Conservation (phyloP, 2,113 vertebrate species). For the Myotis yumanensis region DNA sequence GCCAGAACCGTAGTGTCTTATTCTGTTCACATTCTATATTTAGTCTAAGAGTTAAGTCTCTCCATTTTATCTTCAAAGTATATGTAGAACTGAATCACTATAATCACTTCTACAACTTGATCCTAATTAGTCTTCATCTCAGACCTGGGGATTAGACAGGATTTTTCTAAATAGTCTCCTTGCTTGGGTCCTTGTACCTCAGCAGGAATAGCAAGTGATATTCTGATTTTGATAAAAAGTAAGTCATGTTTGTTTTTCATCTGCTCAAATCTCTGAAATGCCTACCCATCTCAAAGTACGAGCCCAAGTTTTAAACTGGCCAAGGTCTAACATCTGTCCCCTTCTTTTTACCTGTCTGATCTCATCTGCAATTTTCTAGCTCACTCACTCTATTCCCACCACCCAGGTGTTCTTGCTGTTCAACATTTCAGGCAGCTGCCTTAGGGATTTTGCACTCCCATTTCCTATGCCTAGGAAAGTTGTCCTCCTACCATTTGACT, state of each 20-base stretch:
- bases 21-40: neutral
- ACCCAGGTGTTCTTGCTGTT: neutral
- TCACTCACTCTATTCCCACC: neutral
- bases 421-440: neutral
- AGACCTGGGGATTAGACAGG: neutral
- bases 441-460: neutral
- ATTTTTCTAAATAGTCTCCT: neutral
- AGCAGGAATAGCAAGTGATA: neutral
- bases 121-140: neutral
- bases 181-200: neutral
- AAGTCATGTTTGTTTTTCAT: neutral
- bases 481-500: neutral
- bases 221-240: neutral
- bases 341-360: neutral
- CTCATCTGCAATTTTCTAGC: neutral
- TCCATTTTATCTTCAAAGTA: neutral
- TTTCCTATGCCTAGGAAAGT: neutral
- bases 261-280: neutral
- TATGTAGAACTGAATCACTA: neutral
- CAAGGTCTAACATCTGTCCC: neutral
- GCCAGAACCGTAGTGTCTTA: neutral
- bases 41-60: neutral
- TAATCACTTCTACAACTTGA: neutral
- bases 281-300: neutral
- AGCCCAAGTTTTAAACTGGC: neutral